phyloP scores from a whole-genome alignment of 2,888 invertebrate genomes.

The Chymomyza procnemis region DNA sequence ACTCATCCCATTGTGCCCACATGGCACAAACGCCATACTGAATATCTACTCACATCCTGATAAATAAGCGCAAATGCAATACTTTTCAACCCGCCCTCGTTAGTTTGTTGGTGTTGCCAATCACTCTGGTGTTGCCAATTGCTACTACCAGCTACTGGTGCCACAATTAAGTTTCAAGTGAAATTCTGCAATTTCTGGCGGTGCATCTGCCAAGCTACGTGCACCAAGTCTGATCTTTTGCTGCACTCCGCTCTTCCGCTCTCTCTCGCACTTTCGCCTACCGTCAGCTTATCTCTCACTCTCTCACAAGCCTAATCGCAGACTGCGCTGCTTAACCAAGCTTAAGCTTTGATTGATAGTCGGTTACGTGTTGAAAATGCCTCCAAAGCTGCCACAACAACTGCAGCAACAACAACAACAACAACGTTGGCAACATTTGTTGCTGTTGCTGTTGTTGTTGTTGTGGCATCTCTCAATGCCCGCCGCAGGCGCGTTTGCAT shows the following conservation, averaged over 20 bases:
- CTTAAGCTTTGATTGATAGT: constrained; percentile 63
- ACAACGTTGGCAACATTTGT: background rate
- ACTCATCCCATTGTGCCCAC: no score
- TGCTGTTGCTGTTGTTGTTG: constrained; percentile 24
- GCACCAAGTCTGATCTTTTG: no score
- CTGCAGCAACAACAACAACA: constrained; percentile 13
- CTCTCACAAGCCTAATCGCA: background rate
- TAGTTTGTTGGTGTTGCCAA: constrained; percentile 54
- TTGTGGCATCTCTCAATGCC: constrained; percentile 14
- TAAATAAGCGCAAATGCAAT: no score
- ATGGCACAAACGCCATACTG: no score
- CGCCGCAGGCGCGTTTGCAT: constrained; percentile 67
- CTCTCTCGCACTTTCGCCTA: no score
- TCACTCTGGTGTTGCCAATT: constrained; percentile 47
- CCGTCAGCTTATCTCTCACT: no score
- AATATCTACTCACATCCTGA: no score
- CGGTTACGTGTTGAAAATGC: constrained; percentile 64
- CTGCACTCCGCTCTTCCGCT: background rate
- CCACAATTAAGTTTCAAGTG: constrained; percentile 64
- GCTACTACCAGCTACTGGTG: constrained; percentile 14
- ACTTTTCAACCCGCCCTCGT: no score
- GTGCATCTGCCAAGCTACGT: constrained; percentile 54
- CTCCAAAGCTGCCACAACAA: constrained; percentile 15
- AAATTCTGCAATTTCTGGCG: constrained; percentile 63
- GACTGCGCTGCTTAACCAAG: constrained; percentile 23